Base-by-base conservation (phyloP, 2,888 invertebrate species). In the Odontomyia ornata region DNA sequence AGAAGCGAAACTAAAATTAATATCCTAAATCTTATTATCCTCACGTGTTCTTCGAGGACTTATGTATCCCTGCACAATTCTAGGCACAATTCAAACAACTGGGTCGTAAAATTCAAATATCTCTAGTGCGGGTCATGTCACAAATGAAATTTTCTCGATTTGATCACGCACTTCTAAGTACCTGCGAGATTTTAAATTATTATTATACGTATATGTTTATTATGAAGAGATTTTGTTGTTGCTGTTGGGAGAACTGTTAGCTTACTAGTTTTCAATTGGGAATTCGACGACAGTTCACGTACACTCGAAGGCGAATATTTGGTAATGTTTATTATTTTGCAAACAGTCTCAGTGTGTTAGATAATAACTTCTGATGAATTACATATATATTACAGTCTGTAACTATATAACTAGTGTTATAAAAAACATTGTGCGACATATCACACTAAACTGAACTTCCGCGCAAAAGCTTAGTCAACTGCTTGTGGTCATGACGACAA, bases 361-460 rank as follows among this genome's bases (percentile, higher is more conserved):
- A 69, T 67, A 15, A 69, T 25, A 69, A 69, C 69, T 21, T 69
- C 46, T 23, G 47, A 69, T 21, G 69, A 47, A 23, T 47, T 69
- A 47, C 23, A 36, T 36, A 27, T 43, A 69, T 25, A 69, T 69
- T 69, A 69, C 69, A 69, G 30, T 47, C 30, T 25, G 69, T 30
- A 36, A 43, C 47, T 69, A 69, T n/a, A n/a, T 46, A 69, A 69
- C 69, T 47, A 69, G 15, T 69, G 23, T 25, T 47, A 30, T 69
- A 47, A 47, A n/a, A 69, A 69, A 69, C 65, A 30, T 69, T 69
- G 69, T 69, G 69, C 69, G 69, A 25, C 69, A 11, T 21, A 69
- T 69, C 69, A 69, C 47, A 43, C 28, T 28, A n/a, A 30, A 64
- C 28, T 28, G 18, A 30, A 64, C 13, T 65, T 65, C 36, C 25